phyloP scores from a whole-genome alignment of 2,113 vertebrate species.

The Polypterus senegalus region DNA sequence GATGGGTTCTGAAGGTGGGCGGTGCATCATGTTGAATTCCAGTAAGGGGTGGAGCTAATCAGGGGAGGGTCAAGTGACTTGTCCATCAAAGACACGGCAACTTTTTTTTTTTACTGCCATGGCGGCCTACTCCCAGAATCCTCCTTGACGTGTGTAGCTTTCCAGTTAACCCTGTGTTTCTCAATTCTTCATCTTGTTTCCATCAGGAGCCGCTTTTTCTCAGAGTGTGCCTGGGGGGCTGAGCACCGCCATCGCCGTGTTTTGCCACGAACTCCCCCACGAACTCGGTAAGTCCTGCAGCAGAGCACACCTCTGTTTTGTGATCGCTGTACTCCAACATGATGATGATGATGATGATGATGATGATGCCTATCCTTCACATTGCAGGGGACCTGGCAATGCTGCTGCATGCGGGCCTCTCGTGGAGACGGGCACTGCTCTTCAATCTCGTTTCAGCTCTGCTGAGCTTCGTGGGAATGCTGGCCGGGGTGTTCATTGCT shows the following conservation, averaged over 20 bases:
- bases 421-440: slow-evolving; percentile 33
- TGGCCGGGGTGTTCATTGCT: slow-evolving; percentile 40
- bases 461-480: slow-evolving; percentile 47
- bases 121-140: too few relatives aligned
- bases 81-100: too few relatives aligned
- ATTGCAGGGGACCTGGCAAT: slow-evolving; percentile 58
- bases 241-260: slow-evolving; percentile 62
- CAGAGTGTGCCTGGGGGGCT: slow-evolving; percentile 52
- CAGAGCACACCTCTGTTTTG: fast-evolving
- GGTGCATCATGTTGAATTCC: too few relatives aligned
- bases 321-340: not conserved
- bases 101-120: too few relatives aligned
- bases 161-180: not conserved
- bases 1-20: too few relatives aligned
- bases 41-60: too few relatives aligned
- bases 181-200: not conserved
- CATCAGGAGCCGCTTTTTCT: slow-evolving; percentile 59
- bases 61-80: too few relatives aligned
- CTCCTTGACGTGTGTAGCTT: too few relatives aligned
- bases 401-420: slow-evolving; percentile 48
- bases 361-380: not conserved
- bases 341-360: not conserved
- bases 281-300: slow-evolving; percentile 49
- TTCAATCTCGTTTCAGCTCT: slow-evolving; percentile 51
- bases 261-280: slow-evolving; percentile 67